Evolutionary conservation across 2,888 invertebrate genomes (phyloP).

Genomic region (Syrista parreyssii): DNA sequence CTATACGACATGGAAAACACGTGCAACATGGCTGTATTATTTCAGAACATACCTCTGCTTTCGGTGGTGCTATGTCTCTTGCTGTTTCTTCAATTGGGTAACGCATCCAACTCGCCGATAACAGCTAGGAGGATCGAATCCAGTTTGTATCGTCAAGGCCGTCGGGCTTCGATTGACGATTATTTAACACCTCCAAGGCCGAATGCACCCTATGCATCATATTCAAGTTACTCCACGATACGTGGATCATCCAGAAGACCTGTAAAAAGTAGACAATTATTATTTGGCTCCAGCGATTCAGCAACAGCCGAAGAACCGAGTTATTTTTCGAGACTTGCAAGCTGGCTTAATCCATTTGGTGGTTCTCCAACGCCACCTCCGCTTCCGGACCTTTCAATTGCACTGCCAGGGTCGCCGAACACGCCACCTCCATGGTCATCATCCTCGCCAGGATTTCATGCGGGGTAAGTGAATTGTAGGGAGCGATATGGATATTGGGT

Average conservation of each 20-base stretch:
- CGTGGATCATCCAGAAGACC: neutral
- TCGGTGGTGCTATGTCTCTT: conserved; percentile 23
- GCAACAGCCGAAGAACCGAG: conserved; percentile 66
- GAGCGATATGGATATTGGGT: neutral
- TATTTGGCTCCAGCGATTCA: conserved; percentile 23
- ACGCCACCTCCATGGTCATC: neutral
- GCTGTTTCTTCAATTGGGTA: conserved; percentile 32
- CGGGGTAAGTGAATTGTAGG: neutral
- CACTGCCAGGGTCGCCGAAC: neutral
- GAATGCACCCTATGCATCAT: conserved; percentile 12
- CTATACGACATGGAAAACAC: neutral
- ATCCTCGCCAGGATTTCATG: neutral
- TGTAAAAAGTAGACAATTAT: neutral
- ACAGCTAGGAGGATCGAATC: conserved; percentile 32
- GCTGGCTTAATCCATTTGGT: conserved; percentile 73
- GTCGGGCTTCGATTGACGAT: conserved; percentile 6
- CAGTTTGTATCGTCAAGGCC: neutral
- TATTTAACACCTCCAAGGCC: conserved; percentile 32
- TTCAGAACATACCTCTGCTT: conserved; percentile 39
- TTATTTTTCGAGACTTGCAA: conserved; percentile 72
- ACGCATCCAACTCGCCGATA: conserved; percentile 26
- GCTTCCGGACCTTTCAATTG: neutral
- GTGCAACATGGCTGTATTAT: conserved; percentile 13
- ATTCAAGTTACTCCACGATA: neutral
- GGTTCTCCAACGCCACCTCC: conserved; percentile 28